Conservation (phyloP, 2,888 invertebrate species). For the Alloplasta piceator region DNA sequence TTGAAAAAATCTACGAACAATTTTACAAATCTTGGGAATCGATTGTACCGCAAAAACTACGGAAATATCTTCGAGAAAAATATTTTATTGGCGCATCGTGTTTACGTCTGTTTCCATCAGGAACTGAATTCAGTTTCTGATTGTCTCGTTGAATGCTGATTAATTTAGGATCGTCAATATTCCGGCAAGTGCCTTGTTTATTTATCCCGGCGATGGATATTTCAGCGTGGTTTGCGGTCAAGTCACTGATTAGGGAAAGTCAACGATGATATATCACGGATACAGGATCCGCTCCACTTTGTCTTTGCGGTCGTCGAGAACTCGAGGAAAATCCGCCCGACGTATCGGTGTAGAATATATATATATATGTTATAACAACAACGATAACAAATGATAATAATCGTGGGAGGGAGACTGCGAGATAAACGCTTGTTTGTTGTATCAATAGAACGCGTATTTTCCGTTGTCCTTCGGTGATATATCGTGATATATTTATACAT, state of each 20-base stretch:
- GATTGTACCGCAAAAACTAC: too few species aligned
- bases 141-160: too few species aligned
- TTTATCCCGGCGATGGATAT: neutral
- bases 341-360: constrained; percentile 13
- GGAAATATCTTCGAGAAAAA: too few species aligned
- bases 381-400: neutral
- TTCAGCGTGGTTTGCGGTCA: constrained; percentile 13
- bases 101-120: too few species aligned
- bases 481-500: neutral
- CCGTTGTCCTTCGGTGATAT: constrained; percentile 52
- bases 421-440: constrained; percentile 64
- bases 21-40: too few species aligned
- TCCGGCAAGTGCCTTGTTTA: too few species aligned
- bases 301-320: neutral
- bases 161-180: too few species aligned
- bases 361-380: neutral
- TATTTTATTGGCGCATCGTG: too few species aligned
- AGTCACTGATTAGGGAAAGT: constrained; percentile 54
- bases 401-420: constrained; percentile 18
- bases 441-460: constrained; percentile 61
- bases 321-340: constrained; percentile 33
- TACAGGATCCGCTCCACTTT: constrained; percentile 7
- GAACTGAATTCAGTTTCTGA: too few species aligned
- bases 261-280: constrained; percentile 28
- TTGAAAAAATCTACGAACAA: too few species aligned